Percentiles rank a stretch among this genome's conserved stretches.
phyloP scores from a whole-genome alignment of 2,797 vertebrate species.

The Pantherophis vulpinus region DNA sequence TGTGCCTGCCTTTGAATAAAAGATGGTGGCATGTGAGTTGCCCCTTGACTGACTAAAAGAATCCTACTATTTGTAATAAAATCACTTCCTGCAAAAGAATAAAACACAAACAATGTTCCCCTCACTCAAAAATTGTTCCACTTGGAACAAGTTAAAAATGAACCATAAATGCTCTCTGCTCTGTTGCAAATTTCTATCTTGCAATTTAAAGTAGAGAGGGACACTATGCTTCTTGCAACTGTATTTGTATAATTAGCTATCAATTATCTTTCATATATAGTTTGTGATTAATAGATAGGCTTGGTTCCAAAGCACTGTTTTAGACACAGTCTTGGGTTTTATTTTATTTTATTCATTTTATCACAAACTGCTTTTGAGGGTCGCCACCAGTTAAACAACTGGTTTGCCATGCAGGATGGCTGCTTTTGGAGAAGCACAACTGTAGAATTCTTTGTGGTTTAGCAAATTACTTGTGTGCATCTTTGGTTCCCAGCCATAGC shows the following conservation, averaged over 20 bases:
- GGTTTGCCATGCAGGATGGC: background rate
- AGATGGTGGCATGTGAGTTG: conserved; percentile 81
- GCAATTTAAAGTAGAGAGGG: background rate
- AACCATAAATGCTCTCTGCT: background rate
- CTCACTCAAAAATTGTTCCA: background rate
- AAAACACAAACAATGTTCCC: background rate
- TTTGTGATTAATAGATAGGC: background rate
- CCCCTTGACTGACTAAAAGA: conserved; percentile 74
- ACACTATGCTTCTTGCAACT: background rate
- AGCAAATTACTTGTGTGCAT: background rate
- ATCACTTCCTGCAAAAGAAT: conserved; percentile 35
- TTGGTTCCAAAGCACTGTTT: background rate
- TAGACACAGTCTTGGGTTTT: background rate
- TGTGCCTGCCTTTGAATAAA: conserved; percentile 89
- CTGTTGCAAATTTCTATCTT: conserved; percentile 5
- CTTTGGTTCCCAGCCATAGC: background rate
- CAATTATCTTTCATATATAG: conserved; percentile 21
- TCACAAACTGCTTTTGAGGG: background rate
- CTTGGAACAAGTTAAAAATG: background rate
- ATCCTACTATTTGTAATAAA: conserved; percentile 66
- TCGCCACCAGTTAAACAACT: background rate
- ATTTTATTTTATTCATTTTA: background rate
- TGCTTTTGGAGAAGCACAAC: background rate
- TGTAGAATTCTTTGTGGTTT: background rate
- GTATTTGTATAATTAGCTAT: background rate